Evolutionary conservation across 1,140 invertebrate genomes (phyloP), one percentile per base, ranked within the genome.

Genomic region (Venturia canescens): DNA sequence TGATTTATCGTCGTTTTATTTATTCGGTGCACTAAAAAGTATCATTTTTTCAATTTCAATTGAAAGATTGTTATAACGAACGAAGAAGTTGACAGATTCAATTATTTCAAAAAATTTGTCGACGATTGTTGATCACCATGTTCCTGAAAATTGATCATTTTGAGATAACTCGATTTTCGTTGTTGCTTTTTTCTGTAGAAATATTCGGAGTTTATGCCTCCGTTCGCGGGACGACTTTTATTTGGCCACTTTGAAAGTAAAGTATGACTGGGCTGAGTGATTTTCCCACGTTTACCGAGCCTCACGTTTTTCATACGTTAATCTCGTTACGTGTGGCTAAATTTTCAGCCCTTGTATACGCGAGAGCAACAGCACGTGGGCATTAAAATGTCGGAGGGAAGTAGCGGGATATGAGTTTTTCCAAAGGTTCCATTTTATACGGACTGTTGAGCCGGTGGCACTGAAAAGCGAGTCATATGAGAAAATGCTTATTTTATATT

Each of bases 271-370:
- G 13, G 21, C 18, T n/a, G n/a, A 60, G 57, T 21, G n/a, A 21
- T 60, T 60, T 60, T 60, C 57, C 57, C 57, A 60, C 57, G 57
- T 16, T 60, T 60, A 60, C 16, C 3, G 3, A 60, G 57, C 57
- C 31, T 60, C 57, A 21, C 9, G 21, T 7, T 60, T 60, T 60
- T 60, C 57, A 23, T 60, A 60, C 57, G 57, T 60, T 60, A 60
- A 60, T 60, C 57, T 60, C 57, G 21, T 60, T 60, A 60, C 57
- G 57, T n/a, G n/a, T n/a, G 57, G 21, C 13, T n/a, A 60, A n/a
- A 18, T 18, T 60, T 34, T 7, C 31, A 34, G 31, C 31, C 31
- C 31, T 34, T 7, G 31, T 34, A 34, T 34, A 34, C 31, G 31
- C 31, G 7, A 3, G n/a, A n/a, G n/a, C n/a, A n/a, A n/a, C n/a